Base-by-base conservation (phyloP, 2,797 vertebrate genomes). In the Sparus aurata region DNA sequence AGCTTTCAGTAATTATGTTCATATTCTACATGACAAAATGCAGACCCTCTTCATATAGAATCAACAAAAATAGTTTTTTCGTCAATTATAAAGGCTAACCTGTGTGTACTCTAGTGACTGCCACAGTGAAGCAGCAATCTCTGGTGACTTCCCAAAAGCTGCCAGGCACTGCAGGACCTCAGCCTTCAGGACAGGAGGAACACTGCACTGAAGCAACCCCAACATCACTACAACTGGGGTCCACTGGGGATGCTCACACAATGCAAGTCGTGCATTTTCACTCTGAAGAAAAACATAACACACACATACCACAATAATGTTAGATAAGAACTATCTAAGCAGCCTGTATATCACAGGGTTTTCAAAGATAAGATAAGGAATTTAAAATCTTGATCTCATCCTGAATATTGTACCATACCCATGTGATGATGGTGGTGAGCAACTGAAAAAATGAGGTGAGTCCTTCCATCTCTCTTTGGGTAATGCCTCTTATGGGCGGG, bases 191-290 rank as follows among this genome's bases (percentile, higher is more conserved):
- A 97, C 18, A 0, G 98, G 98, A 54, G 96, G 96, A 62, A 99
- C 95, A 23, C 97, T 99, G 93, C 98, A 99, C 85, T 99, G 98
- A 18, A 99, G 93, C 60, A 99, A 92, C 2, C 98, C 98, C 89
- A 99, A 85, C 92, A 98, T 98, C 59, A 98, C 97, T 15, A 99
- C 96, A 20, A 97, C 96, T 0, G 98, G 98, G 0, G 97, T 99
- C 98, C 98, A 99, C 93, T 99, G 98, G 15, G 98, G 97, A 70
- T 99, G 98, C 74, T 99, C 98, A 87, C 97, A 99, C 45, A 99
- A 94, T 0, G 98, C 97, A 93, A 99, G 91, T 0, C 98, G 97
- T n/a, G 98, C 98, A 30, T 98, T 99, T 91, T 99, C 98, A 93
- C 98, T 99, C 98, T 99, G 72, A 0, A 45, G 54, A 55, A 46